Base-by-base conservation (phyloP, 2,888 invertebrate species). In the Arctia plantaginis region DNA sequence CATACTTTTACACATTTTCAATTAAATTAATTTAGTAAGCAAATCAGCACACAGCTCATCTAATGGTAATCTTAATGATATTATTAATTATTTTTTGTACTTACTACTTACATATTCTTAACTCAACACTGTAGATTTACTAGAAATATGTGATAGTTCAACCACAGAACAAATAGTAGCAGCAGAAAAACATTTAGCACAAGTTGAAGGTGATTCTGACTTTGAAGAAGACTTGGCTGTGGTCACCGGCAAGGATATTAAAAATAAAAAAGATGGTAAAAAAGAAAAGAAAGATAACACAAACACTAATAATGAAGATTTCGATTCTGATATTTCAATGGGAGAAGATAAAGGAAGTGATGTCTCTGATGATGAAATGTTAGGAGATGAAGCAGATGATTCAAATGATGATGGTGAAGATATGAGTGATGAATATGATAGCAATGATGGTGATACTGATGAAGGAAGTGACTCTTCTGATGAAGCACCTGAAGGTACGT, bases 141-240 rank as follows among this genome's bases (percentile, higher is more conserved):
- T 98, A 85, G 98, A 98, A 93, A 96, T 98, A 74, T 98, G 98
- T 90, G 97, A 98, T 85, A 95, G 96, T 76, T 96, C 97, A 72
- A 97, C 97, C 77, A 95, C 97, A 84, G 96, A 97, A 87, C 95
- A 96, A 82, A 96, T 96, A 67, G 96, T 96, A 3, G 96, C 96
- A 74, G 96, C 96, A 23, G 97, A 97, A 86, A 96, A 97, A 84
- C 96, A 97, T 88, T 89, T 97, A 47, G 94, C 96, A 62, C 96
- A 97, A 88, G 96, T 96, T 8, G 96, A 96, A 80, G 95, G 93
- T 0, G 96, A 96, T 76, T 95, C 94, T 69, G 97, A 97, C 86
- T 97, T 97, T 89, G 97, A 97, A 74, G 96, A 97, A 85, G 97
- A 97, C 86, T 92, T 97, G 72, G 96, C 96, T 64, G 90, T 95